Percentiles rank a stretch among this genome's conserved stretches.
phyloP scores from a whole-genome alignment of 2,113 vertebrate genomes.

The Heterotilapia buettikoferi region DNA sequence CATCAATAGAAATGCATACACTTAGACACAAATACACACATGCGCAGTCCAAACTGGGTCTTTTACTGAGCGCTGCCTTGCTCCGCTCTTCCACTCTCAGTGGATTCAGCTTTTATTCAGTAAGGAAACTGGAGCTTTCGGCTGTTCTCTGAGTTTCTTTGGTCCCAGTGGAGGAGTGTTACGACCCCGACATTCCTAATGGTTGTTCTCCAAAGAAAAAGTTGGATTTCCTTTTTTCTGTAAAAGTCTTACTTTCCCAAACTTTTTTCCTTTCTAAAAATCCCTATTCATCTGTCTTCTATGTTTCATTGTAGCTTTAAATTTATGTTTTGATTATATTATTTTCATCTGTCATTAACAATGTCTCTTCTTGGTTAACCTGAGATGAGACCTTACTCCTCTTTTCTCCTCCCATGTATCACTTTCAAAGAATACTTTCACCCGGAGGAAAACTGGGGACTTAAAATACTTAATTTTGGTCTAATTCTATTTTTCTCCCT shows the following conservation, averaged over 20 bases:
- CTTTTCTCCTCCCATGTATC: background rate
- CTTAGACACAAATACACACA: background rate
- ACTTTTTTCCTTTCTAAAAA: background rate
- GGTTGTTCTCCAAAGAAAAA: constrained; percentile 24
- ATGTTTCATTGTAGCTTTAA: background rate
- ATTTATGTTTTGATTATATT: background rate
- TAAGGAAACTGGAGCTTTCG: constrained; percentile 7
- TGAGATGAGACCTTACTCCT: background rate
- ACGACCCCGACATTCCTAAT: constrained; percentile 26
- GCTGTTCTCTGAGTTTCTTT: background rate
- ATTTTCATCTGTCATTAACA: background rate
- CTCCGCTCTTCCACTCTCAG: background rate
- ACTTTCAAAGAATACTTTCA: background rate
- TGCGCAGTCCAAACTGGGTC: background rate
- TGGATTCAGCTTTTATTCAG: constrained; percentile 2
- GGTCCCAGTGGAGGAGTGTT: background rate
- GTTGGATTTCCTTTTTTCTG: constrained; percentile 7
- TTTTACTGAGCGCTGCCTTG: background rate
- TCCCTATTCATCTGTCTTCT: background rate
- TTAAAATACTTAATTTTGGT: background rate
- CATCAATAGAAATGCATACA: constrained; percentile 23
- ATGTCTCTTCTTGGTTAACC: background rate
- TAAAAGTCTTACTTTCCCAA: background rate
- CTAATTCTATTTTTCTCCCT: background rate
- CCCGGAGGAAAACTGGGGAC: background rate